Evolutionary conservation across 2,888 invertebrate genomes (phyloP), one percentile per base, ranked within the genome.

Genomic region (Pantelozetes paolii): DNA sequence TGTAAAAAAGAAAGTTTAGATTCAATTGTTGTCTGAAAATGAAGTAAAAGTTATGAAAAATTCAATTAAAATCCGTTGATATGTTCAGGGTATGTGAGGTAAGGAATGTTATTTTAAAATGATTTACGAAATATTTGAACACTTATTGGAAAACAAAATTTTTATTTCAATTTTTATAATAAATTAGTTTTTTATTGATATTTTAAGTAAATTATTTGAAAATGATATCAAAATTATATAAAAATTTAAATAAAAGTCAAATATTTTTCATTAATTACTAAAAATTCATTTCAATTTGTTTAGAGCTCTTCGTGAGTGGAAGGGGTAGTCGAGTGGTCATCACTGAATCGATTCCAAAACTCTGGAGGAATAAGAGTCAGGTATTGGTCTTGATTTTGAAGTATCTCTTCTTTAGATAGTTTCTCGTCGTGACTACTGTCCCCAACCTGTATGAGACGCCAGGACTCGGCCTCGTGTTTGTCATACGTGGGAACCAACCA

Each of bases 401-500:
- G 1, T 18, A 79, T 72, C 36, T 79, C 79, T 11, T 77, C 74
- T 36, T 75, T 50, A 45, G 75, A 76, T 8, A 79, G 72, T 36
- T 75, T 74, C n/a, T 76, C 71, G 69, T 79, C 78, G 26, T 77
- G 74, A 67, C 85, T 82, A 64, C 78, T 80, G 79, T 86, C 85
- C 70, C 84, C 82, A 76, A 85, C 83, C 77, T 81, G 81, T 75
- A 86, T 82, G 76, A 85, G 81, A 78, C 86, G 84, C 77, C 82
- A 83, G 72, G 85, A 82, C 79, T 85, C 85, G 2, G 85, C 85
- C 71, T 82, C 82, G 45, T 84, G 82, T 79, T 84, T 84, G 79
- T 86, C 85, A 79, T 84, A 85, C 79, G 84, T 83, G 42, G 86
- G 85, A 77, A 84, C 82, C 72, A 85, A 84, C 86, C 85, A 85